Base-by-base conservation (phyloP, 2,888 invertebrate species). In the Trissoscelio sp. region DNA sequence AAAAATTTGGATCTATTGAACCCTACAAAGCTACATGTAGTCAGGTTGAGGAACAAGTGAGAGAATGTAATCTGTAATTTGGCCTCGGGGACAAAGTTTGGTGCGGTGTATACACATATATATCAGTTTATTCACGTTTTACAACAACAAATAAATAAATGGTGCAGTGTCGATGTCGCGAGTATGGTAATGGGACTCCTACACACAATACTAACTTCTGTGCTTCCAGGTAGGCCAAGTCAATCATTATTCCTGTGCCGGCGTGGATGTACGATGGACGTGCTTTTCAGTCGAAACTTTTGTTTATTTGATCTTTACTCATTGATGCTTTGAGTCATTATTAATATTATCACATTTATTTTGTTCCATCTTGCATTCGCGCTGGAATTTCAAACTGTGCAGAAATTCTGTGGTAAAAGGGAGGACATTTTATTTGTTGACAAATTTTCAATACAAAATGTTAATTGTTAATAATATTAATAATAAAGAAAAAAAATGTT, bases 171-270 rank as follows among this genome's bases (percentile, higher is more conserved):
- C 90, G 87, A 91, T 91, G n/a, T n/a, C 88, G 88, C 89, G 88
- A 79, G 88, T 89, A 87, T 91, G 91, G 91, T 91, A 91, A 90
- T 90, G 89, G 91, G 91, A 90, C 88, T 88, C 87, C 91, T 91
- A 90, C 91, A 88, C 89, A 88, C 88, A 88, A 91, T 91, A 91
- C 91, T 91, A 91, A 91, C 91, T 91, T 90, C 91, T 91, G 91
- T 91, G 91, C 91, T 91, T 91, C 87, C 90, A 91, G 91, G 91
- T 91, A 91, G 91, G 91, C 90, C 90, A 91, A 91, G 89, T 90
- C 91, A 91, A 88, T 91, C 91, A 91, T 91, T 91, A 91, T 91
- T 90, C 88, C 89, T 87, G 84, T 83, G 81, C 80, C 83, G 85
- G 78, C 82, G 70, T 77, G 73, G 73, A 83, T 83, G 77, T 64